Conservation (phyloP, 2,113 vertebrate species). For the Dasyurus viverrinus region DNA sequence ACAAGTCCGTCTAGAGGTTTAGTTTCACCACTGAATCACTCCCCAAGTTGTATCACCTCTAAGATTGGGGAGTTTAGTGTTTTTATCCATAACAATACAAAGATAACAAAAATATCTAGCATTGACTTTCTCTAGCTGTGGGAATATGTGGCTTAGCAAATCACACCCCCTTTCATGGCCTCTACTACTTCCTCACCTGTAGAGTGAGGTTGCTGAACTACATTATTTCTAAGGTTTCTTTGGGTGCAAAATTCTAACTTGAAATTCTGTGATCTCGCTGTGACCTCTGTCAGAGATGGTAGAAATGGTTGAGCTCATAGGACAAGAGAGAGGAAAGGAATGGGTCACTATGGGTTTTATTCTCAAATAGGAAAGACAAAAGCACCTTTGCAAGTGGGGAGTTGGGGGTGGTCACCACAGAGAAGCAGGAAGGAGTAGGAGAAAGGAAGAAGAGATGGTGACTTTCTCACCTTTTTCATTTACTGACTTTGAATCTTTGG, state of each 20-base stretch:
- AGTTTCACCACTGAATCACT: background rate
- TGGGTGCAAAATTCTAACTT: background rate
- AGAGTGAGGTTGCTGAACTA: background rate
- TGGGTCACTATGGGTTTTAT: background rate
- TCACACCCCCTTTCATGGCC: background rate
- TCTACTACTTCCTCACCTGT: background rate
- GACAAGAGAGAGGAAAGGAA: no score
- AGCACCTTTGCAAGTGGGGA: background rate
- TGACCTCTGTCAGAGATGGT: background rate
- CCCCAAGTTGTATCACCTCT: no score
- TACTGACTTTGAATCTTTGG: background rate
- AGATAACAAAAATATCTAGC: no score
- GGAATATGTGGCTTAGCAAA: background rate
- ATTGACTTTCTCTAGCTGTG: background rate
- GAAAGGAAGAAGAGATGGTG: background rate
- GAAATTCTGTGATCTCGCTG: background rate
- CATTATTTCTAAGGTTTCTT: background rate
- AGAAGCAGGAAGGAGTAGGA: background rate
- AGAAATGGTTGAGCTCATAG: background rate
- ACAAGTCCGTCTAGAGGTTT: background rate
- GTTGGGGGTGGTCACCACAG: background rate
- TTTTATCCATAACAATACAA: background rate
- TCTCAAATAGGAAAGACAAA: background rate
- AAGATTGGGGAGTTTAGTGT: background rate
- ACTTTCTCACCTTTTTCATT: background rate